Evolutionary conservation across 2,113 vertebrate species (phyloP), one percentile per base, ranked within the genome.

Genomic region (Oncorhynchus masou): DNA sequence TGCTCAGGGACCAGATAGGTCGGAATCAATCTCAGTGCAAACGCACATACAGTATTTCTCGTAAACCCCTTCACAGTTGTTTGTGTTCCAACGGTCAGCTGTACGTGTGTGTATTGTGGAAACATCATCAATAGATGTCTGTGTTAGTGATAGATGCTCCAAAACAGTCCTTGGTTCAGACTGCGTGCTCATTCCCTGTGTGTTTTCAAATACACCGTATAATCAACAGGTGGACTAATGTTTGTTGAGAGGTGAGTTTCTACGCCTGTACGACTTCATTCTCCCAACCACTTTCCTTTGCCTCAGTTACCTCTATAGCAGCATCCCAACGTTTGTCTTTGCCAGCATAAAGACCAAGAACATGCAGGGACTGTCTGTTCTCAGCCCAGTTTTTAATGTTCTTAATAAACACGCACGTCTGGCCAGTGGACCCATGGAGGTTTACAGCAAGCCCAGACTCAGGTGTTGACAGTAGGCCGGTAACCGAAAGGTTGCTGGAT

Each of bases 301-400:
- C 9, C 9, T 12, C 39, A 45, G 39, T 45, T 45, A 45, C 39
- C 39, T 45, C 39, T 34, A 34, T 34, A 34, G 9, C 2, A 45
- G 39, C 11, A 15, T 54, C 51, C 51, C 51, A 54, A 19, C 5
- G 4, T 4, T 54, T 54, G 13, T 54, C 16, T 15, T 62, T 62
- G 85, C 25, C 29, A 74, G 79, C 82, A 79, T 68, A 51, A 68
- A 84, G 79, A 78, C 72, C 72, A 69, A 68, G 76, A 51, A 67
- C 70, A 15, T 70, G 11, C 49, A 51, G 49, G 77, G 75, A 87
- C 83, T 74, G 78, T 85, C 69, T 78, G 86, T 87, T 74, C 86
- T 73, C 22, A 60, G 70, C 59, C 74, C 74, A 49, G 39, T 54
- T 77, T 67, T 5, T 74, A 74, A 79, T 71, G 77, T 29, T 72